Evolutionary conservation across 2,888 invertebrate species (phyloP).

Genomic region (Sinotaia quadrata): DNA sequence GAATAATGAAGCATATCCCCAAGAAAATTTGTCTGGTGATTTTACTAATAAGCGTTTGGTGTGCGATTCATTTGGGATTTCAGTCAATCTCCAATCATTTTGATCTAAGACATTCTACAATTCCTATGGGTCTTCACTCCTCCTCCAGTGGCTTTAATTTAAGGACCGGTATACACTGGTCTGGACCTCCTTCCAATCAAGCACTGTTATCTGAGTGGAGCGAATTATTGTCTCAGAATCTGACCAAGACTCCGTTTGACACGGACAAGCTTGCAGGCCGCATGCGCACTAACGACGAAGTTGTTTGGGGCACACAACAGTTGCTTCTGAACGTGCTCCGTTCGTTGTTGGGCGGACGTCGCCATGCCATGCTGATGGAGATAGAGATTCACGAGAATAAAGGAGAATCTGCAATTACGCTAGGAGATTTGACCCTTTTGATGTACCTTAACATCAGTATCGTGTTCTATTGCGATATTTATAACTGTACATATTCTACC

Average conservation of each 20-base stretch:
- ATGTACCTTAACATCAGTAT: constrained; percentile 27
- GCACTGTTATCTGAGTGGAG: not conserved
- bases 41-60: too few species aligned
- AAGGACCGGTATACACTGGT: not conserved
- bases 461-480: constrained; percentile 30
- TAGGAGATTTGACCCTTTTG: constrained; percentile 36
- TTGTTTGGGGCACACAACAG: constrained; percentile 36
- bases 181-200: not conserved
- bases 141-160: too few species aligned
- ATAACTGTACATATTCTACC: constrained; percentile 14
- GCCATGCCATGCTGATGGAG: constrained; percentile 40
- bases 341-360: constrained; percentile 26
- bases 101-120: too few species aligned
- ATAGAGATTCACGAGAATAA: constrained; percentile 40
- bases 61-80: too few species aligned
- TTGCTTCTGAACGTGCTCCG: constrained; percentile 33
- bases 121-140: too few species aligned
- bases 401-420: constrained; percentile 42
- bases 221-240: not conserved
- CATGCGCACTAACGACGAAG: constrained; percentile 26
- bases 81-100: too few species aligned
- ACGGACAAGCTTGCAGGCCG: constrained; percentile 15
- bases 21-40: too few species aligned
- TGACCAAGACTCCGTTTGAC: not conserved
- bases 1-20: too few species aligned